Percentiles rank a stretch among this genome's conserved stretches.
These are phyloP conservation scores for Sciurus niger DNA, from an alignment of 2,113 vertebrate species.

Conservation along the genomic window DNA sequence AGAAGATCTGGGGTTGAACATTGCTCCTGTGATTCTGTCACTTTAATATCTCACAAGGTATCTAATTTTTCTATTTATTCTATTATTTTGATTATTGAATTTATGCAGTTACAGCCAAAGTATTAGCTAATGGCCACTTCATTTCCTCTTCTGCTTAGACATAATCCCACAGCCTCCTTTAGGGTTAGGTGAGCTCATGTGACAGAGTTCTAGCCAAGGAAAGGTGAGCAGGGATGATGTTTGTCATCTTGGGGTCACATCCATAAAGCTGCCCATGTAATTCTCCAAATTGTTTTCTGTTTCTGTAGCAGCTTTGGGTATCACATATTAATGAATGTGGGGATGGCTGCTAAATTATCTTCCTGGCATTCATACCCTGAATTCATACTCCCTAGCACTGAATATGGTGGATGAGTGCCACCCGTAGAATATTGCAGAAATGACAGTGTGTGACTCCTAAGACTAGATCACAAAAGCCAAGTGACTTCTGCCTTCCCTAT, in stretches of 20 bases:
- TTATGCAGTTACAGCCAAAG: not conserved
- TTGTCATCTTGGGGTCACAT: not conserved
- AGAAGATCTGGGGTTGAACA: not conserved
- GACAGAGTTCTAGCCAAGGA: not conserved
- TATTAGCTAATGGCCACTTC: not conserved
- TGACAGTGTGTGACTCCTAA: not conserved
- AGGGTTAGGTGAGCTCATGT: not conserved
- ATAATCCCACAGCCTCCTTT: not conserved
- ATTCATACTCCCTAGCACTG: not conserved
- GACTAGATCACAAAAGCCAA: not conserved
- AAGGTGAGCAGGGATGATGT: not conserved
- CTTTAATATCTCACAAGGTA: not conserved
- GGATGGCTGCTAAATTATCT: not conserved
- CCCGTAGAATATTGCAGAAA: not conserved
- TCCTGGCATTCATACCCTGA: not conserved
- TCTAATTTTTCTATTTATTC: not conserved
- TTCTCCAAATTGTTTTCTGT: not conserved
- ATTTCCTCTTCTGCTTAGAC: not conserved
- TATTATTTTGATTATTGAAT: not conserved
- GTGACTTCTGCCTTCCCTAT: not conserved
- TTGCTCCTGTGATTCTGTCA: not conserved
- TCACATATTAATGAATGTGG: not conserved
- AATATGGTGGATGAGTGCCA: not conserved
- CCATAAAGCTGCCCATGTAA: rapidly evolving
- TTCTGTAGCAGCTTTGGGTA: not conserved